Conservation (phyloP, 1,140 invertebrate genomes). For the Melitaea cinxia region DNA sequence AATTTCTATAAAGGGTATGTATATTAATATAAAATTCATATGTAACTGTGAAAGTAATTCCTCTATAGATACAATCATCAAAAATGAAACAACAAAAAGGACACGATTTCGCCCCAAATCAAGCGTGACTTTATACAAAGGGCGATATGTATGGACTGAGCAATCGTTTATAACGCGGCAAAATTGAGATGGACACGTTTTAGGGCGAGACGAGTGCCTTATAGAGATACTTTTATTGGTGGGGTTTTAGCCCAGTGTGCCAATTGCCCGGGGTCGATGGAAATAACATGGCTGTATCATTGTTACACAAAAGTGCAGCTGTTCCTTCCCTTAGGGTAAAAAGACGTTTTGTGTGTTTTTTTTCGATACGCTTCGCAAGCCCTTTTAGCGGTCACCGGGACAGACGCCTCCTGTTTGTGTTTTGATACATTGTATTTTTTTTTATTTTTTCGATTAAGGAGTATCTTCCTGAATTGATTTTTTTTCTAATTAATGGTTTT, state of each 20-base stretch:
- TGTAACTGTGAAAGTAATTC: conserved; percentile 27
- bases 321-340: conserved; percentile 75
- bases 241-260: conserved; percentile 57
- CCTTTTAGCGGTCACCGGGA: conserved; percentile 75
- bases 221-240: conserved; percentile 36
- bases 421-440: conserved; percentile 60
- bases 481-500: neutral
- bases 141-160: conserved; percentile 58
- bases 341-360: conserved; percentile 70
- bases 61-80: conserved; percentile 67
- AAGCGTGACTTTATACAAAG: conserved; percentile 77
- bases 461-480: neutral
- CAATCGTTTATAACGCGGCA: conserved; percentile 57
- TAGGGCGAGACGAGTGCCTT: neutral
- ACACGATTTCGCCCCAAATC: conserved; percentile 77
- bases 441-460: conserved; percentile 15
- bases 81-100: conserved; percentile 77
- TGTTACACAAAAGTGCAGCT: conserved; percentile 76
- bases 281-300: conserved; percentile 76
- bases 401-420: conserved; percentile 55
- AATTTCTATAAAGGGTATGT: conserved; percentile 24
- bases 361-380: conserved; percentile 54
- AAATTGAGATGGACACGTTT: conserved; percentile 43
- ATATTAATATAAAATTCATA: conserved; percentile 18
- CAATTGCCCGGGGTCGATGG: conserved; percentile 68